Evolutionary conservation across 1,140 invertebrate species (phyloP).

Genomic region (Drosophila eugracilis): DNA sequence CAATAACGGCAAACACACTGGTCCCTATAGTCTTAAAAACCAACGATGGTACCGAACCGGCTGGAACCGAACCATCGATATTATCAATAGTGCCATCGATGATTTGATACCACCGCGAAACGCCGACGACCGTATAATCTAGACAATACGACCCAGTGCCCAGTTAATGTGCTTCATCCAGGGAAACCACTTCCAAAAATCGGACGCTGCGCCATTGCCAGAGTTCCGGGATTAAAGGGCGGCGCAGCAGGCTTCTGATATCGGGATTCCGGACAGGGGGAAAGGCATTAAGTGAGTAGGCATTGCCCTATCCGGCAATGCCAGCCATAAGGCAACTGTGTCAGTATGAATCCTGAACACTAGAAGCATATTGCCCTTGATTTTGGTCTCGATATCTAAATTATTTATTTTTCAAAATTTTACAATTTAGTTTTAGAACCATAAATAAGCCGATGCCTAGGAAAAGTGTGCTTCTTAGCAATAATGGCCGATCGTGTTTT

Average conservation of each 20-base stretch:
- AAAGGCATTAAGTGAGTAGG: slow-evolving; percentile 9
- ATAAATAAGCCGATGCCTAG: slow-evolving; percentile 10
- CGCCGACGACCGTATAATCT: neutral
- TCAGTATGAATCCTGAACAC: neutral
- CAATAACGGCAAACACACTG: neutral
- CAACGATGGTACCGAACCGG: slow-evolving; percentile 1
- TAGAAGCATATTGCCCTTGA: neutral
- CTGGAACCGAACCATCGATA: slow-evolving; percentile 2
- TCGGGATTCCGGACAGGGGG: slow-evolving; percentile 2
- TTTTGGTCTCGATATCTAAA: neutral
- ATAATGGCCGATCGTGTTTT: slow-evolving; percentile 29
- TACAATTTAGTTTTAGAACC: neutral
- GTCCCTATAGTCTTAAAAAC: neutral
- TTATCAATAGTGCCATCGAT: neutral
- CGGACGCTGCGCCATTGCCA: slow-evolving; percentile 37
- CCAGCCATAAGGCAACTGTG: neutral
- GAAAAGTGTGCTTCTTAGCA: neutral
- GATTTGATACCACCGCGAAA: slow-evolving; percentile 4
- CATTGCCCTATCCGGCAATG: neutral
- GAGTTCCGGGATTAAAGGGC: slow-evolving; percentile 35
- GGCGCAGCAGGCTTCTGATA: slow-evolving; percentile 13
- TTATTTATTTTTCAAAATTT: neutral
- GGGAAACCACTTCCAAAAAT: slow-evolving; percentile 1
- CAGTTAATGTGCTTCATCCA: neutral
- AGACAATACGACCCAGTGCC: slow-evolving; percentile 3